Evolutionary conservation across 2,113 vertebrate genomes (phyloP).

Genomic region (Cisticola juncidis): DNA sequence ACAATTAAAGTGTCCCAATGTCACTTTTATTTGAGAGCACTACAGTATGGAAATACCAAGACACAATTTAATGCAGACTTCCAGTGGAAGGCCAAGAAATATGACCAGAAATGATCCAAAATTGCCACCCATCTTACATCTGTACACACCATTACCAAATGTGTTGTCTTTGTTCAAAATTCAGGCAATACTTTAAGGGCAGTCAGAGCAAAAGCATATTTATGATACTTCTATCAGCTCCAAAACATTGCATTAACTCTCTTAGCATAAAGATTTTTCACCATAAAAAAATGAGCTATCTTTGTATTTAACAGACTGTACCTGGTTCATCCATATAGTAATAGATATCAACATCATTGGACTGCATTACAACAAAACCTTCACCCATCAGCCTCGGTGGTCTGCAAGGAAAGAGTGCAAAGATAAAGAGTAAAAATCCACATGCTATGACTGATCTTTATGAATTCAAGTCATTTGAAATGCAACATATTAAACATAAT

Average conservation of each 20-base stretch:
- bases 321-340: slow-evolving; percentile 98
- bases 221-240: background rate
- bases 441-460: background rate
- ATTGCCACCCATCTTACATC: background rate
- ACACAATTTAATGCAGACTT: background rate
- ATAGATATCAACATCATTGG: slow-evolving; percentile 98
- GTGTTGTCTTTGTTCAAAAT: background rate
- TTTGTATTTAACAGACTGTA: slow-evolving; percentile 41
- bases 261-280: background rate
- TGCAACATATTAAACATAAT: background rate
- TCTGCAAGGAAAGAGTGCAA: slow-evolving; percentile 61
- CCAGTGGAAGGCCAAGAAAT: background rate
- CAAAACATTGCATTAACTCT: background rate
- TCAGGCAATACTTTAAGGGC: background rate
- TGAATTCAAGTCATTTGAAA: background rate
- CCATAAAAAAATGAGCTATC: background rate
- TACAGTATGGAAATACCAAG: background rate
- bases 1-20: background rate
- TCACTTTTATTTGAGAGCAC: background rate
- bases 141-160: background rate
- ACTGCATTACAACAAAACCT: slow-evolving; percentile 98
- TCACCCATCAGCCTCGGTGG: slow-evolving; percentile 97
- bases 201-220: background rate
- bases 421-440: background rate
- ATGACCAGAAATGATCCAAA: background rate